A percentile compares a stretch with the other conserved stretches of the same genome.
phyloP scores from a whole-genome alignment of 2,888 invertebrate species.

The Agonopterix arenella region DNA sequence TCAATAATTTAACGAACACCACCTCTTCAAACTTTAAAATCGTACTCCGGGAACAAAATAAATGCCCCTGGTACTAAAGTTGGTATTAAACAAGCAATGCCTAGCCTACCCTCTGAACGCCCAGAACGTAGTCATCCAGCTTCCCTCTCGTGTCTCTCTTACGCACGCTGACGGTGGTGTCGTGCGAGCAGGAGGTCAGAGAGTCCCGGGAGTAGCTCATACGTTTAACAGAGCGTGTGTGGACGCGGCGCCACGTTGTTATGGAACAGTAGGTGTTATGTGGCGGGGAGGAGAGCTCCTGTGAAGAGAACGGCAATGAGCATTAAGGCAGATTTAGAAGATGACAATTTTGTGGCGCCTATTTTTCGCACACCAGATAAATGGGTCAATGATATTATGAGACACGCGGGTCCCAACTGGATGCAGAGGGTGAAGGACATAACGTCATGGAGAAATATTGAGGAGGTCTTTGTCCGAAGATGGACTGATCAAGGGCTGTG shows the following conservation, averaged over 20 bases:
- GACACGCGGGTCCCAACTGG: no score
- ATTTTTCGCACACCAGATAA: no score
- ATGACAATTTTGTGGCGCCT: no score
- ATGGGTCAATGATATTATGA: no score
- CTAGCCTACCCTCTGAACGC: conserved; percentile 65
- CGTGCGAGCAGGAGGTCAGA: conserved; percentile 75
- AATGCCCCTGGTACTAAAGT: not conserved
- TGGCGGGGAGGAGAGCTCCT: conserved; percentile 70
- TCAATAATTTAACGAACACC: no score
- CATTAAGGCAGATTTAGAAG: not conserved
- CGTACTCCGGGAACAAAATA: not conserved
- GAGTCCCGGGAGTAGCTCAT: conserved; percentile 63
- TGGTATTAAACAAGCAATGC: not conserved
- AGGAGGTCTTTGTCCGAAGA: no score
- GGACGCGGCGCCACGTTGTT: conserved; percentile 55
- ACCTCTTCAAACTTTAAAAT: no score
- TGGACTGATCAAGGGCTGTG: no score
- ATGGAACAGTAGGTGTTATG: conserved; percentile 67
- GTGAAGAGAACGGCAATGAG: conserved; percentile 5
- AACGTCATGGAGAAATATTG: no score
- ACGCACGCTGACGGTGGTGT: conserved; percentile 66
- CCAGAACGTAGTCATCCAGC: conserved; percentile 70
- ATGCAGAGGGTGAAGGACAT: no score
- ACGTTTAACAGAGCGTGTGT: conserved; percentile 64
- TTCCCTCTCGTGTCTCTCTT: conserved; percentile 65